phyloP scores from a whole-genome alignment of 2,888 invertebrate species.

The Bimastos eiseni region DNA sequence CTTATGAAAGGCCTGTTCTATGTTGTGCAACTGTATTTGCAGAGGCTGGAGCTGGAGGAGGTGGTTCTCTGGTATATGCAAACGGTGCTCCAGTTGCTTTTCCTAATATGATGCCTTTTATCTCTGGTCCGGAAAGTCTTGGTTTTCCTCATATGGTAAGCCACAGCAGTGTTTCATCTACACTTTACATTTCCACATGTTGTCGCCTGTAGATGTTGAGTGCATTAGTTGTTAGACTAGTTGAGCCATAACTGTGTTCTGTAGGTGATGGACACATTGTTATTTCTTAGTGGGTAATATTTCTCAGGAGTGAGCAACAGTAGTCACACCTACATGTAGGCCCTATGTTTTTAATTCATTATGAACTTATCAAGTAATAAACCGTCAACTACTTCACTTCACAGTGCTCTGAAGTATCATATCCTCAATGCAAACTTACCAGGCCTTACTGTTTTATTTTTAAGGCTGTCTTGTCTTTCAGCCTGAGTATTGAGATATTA shows the following conservation, averaged over 20 bases:
- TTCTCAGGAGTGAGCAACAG: too few species aligned
- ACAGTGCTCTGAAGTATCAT: neutral
- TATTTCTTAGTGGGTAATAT: too few species aligned
- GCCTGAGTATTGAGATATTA: neutral
- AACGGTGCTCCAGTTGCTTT: slow-evolving; percentile 4
- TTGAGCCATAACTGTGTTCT: too few species aligned
- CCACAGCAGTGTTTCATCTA: neutral
- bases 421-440: neutral
- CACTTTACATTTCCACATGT: too few species aligned
- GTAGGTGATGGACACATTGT: too few species aligned
- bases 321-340: too few species aligned
- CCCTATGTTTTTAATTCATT: too few species aligned
- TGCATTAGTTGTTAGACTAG: too few species aligned
- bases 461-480: neutral
- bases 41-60: slow-evolving; percentile 8
- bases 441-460: neutral
- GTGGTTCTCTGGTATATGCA: neutral
- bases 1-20: neutral
- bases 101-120: neutral
- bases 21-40: neutral
- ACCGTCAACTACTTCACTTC: neutral
- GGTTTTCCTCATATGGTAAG: slow-evolving; percentile 13
- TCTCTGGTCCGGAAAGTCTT: neutral
- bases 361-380: neutral
- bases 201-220: too few species aligned